Conservation (phyloP, 2,888 invertebrate genomes). For the Podotricha telesiphe region DNA sequence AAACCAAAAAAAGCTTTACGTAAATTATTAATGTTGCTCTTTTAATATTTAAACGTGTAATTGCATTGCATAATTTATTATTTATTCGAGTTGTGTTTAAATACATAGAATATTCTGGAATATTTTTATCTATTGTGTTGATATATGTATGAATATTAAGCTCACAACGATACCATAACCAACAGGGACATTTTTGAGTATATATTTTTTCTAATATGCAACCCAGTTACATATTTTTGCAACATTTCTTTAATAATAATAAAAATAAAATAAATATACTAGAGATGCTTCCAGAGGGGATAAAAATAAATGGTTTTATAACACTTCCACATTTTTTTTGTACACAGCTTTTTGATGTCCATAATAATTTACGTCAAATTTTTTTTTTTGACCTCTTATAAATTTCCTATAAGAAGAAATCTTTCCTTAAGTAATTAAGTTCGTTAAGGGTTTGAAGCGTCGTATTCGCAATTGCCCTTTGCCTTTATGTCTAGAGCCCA, state of each 20-base stretch:
- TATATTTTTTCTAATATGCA: neutral
- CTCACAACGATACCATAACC: too few species aligned
- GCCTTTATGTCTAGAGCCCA: conserved; percentile 36
- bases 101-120: neutral
- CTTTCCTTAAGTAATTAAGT: conserved; percentile 42
- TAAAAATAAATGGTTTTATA: neutral
- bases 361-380: conserved; percentile 12
- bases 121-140: too few species aligned
- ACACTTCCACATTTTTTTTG: neutral
- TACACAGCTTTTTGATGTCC: neutral
- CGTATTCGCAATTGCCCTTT: conserved; percentile 40
- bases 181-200: too few species aligned
- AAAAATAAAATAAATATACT: neutral
- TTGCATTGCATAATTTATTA: neutral
- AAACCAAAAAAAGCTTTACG: conserved; percentile 23
- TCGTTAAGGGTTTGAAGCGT: conserved; percentile 41
- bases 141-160: too few species aligned
- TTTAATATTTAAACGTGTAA: conserved; percentile 26
- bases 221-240: neutral
- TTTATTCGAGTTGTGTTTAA: neutral
- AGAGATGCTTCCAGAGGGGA: neutral
- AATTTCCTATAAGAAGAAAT: conserved; percentile 37
- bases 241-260: neutral
- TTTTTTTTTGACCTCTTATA: conserved; percentile 37
- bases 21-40: conserved; percentile 26